Base-by-base conservation (phyloP, 2,888 invertebrate species). In the Drosophila mimetica region DNA sequence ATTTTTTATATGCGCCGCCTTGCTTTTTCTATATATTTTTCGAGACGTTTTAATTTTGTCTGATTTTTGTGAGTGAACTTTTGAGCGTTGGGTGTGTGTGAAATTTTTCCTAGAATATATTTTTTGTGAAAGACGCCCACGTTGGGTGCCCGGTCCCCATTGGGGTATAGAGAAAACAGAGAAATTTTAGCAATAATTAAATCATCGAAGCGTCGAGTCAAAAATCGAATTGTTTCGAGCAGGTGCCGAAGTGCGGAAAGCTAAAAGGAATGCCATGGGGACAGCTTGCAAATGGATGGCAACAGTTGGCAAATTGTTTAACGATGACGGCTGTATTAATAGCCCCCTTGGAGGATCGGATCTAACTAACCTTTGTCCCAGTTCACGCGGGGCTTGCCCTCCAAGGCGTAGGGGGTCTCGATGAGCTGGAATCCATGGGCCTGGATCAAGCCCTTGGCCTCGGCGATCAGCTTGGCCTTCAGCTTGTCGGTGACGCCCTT, bases 351-450 rank as follows among this genome's bases (percentile, higher is more conserved):
- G 25, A 28, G n/a, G 18, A 53, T 28, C 25, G 9, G 8, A 0
- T 20, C 25, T 14, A 4, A 88, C 90, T 89, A 53, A 92, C 95
- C 96, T 91, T 96, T 96, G 90, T 96, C 95, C 96, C 96, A 96
- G 86, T 95, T 94, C 18, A 96, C 95, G 32, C 95, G 95, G 50
- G 96, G 96, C 85, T 95, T 95, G 13, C 95, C 96, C 90, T 96
- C 96, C 61, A 96, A 93, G 22, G 96, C 96, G 76, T 95, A 95
- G 83, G 95, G 95, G 0, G 96, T 95, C 75, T 93, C 92, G 48
- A 94, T 94, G 16, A 95, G 94, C 80, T 93, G 93, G 90, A 95
- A 95, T 36, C 95, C 95, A 36, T 94, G 93, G 25, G 93, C 92
- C 89, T 94, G 93, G 76, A 96, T 95, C 74, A 95, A 91, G 71